Evolutionary conservation across 2,888 invertebrate species (phyloP), one percentile per base, ranked within the genome.

Genomic region (Caenorhabditis japonica): DNA sequence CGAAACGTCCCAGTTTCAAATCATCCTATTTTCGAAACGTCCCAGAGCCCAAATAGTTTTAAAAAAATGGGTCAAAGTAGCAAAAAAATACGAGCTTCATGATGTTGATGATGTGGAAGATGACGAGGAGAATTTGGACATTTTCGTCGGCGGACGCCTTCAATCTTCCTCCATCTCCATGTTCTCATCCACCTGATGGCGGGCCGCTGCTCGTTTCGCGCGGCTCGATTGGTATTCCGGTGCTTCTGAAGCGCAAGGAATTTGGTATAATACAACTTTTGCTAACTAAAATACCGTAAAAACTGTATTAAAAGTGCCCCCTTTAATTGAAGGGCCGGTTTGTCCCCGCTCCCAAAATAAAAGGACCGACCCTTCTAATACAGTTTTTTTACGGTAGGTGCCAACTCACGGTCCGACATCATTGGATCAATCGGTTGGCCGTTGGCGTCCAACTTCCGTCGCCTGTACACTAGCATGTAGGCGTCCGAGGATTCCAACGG

Each of bases 391-490:
- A n/a, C n/a, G n/a, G n/a, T n/a, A n/a, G n/a, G n/a, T n/a, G n/a
- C n/a, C n/a, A 7, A 15, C 51, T 36, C 12, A 53, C 41, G 12
- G 39, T 41, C 53, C 10, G 25, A 12, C 21, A 17, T n/a, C 12
- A 19, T 23, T 17, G 44, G 19, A 4, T 60, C 56, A 17, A 68
- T 56, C 7, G 73, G 73, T 19, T 56, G 25, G 17, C 73, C 73
- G 15, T 61, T 56, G 0, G 36, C 49, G 34, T 68, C 73, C 12
- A 70, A 19, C 17, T 23, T 19, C 33, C 80, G 30, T 47, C 78
- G 59, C 10, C 76, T 66, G 61, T 82, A 82, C 13, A 84, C 76
- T 8, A 84, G 66, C 36, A 85, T 75, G 60, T 85, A 85, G 5
- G 85, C 82, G 44, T 80, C 81, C 8, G 76, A 68, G 4, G 78